Percentiles rank a stretch among this genome's conserved stretches.
Conservation (phyloP, 2,888 invertebrate species). For the Nomada hirtipes region DNA sequence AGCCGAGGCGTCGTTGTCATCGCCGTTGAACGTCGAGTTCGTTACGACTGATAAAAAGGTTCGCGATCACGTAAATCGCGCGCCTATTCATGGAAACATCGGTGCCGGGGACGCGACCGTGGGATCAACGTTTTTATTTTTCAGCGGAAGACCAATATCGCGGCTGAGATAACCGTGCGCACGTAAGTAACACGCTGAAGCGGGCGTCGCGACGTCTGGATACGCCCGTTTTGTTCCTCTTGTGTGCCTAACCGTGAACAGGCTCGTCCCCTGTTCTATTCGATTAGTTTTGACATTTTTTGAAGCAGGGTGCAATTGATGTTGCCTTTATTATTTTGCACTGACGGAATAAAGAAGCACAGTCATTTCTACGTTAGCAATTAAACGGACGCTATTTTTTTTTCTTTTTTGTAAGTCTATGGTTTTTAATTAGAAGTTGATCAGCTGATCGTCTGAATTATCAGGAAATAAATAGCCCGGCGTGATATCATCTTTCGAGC, state of each 20-base stretch:
- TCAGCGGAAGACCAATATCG: conserved; percentile 69
- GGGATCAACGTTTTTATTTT: conserved; percentile 60
- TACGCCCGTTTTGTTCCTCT: too few relatives aligned
- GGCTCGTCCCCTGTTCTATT: neutral
- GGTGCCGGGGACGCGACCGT: conserved; percentile 36
- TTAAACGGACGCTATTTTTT: neutral
- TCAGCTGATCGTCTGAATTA: neutral
- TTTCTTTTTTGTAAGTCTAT: neutral
- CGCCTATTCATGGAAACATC: conserved; percentile 71
- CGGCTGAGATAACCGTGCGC: conserved; percentile 54
- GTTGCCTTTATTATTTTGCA: too few relatives aligned
- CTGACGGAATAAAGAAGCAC: too few relatives aligned
- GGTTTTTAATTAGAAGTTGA: neutral
- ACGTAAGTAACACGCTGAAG: conserved; percentile 48
- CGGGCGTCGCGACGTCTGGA: conserved; percentile 14
- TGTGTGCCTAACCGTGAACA: conserved; percentile 14
- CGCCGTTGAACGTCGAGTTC: conserved; percentile 54
- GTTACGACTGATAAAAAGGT: conserved; percentile 65
- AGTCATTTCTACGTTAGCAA: too few relatives aligned
- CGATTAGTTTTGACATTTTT: too few relatives aligned
- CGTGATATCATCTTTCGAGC: neutral
- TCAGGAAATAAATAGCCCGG: neutral
- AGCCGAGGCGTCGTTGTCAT: conserved; percentile 51
- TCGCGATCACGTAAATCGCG: conserved; percentile 58
- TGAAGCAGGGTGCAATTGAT: too few relatives aligned